Evolutionary conservation across 2,113 vertebrate genomes (phyloP).

Genomic region (Bufo gargarizans): DNA sequence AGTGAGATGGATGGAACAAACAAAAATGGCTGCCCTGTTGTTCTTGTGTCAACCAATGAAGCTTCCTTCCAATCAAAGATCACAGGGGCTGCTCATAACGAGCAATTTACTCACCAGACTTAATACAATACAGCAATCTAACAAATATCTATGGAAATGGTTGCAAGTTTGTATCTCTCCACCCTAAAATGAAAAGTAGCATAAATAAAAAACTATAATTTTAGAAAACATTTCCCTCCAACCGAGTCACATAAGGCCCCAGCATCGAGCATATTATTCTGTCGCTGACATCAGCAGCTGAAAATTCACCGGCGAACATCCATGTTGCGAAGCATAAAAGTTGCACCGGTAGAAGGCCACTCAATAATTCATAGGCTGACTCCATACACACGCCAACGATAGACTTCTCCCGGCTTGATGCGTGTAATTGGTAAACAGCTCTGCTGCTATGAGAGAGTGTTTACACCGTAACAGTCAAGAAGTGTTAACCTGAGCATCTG

Average conservation of each 20-base stretch:
- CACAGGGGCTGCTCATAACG: no score
- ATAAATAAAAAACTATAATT: no score
- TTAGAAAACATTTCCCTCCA: background rate
- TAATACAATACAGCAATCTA: no score
- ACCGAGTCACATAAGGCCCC: background rate
- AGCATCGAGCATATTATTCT: background rate
- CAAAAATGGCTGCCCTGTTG: no score
- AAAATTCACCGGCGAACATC: constrained; percentile 17
- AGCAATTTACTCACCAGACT: no score
- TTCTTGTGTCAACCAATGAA: no score
- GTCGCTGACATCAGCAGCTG: background rate
- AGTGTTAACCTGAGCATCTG: background rate
- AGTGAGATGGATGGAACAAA: no score
- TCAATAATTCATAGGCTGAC: constrained; percentile 21
- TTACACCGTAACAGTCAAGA: background rate
- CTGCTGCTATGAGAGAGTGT: background rate
- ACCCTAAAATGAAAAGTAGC: no score
- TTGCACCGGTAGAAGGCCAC: background rate
- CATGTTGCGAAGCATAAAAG: background rate
- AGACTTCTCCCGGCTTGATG: background rate
- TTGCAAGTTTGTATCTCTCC: no score
- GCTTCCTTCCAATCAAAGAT: no score
- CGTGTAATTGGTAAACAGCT: background rate
- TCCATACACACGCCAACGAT: background rate
- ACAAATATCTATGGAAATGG: no score